Evolutionary conservation across 2,888 invertebrate genomes (phyloP), one percentile per base, ranked within the genome.

Genomic region (Macrosiphum euphorbiae): DNA sequence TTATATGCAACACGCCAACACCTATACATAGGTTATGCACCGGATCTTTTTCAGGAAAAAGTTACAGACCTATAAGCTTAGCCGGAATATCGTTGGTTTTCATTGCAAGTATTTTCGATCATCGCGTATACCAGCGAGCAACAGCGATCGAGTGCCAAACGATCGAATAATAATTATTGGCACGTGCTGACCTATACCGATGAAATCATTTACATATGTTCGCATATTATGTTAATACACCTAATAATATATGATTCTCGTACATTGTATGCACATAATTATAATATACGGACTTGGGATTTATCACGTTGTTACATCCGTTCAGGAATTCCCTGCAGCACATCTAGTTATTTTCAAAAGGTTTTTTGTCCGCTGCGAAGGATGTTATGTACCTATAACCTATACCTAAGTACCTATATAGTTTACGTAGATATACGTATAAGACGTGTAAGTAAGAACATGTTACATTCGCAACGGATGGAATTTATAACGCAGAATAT

Each of bases 311-410:
- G 78, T 78, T 35, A 7, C 35, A 35, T 67, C 10, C 78, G 78
- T 78, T 35, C 78, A 35, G 16, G 35, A 78, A 78, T 78, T 35
- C 20, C 8, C 35, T 44, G 44, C 44, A 44, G 44, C 44, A 78
- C 78, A 35, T 78, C 78, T 78, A 78, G 78, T 78, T 78, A 35
- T 78, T 78, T 78, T 35, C 78, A 78, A 78, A 78, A 78, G 20
- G 78, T 78, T 20, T 78, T 78, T 78, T 35, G 35, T 78, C 35
- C 2, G 26, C 58, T 20, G 78, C 16, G 20, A 20, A 35, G 78
- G 16, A 78, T 78, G 2, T 67, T n/a, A 3, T 28, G 4, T 67
- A 67, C 13, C 11, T 28, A 61, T n/a, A n/a, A n/a, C 11, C 44
- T 44, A 44, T 44, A 44, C 44, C 44, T 44, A 44, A 7, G 44